Evolutionary conservation across 2,113 vertebrate species (phyloP).

Genomic region (Parus major): DNA sequence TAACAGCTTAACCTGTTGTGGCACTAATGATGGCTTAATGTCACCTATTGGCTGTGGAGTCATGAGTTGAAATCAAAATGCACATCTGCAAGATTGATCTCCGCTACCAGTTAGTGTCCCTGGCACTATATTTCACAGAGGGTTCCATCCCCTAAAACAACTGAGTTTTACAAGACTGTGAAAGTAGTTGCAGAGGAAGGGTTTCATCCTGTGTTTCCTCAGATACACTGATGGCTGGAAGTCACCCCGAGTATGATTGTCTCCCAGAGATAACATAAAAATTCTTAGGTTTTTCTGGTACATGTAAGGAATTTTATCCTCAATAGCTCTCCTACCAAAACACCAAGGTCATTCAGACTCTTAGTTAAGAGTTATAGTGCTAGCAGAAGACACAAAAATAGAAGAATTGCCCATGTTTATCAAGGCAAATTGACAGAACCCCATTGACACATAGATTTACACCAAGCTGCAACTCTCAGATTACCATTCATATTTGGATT

Average conservation of each 20-base stretch:
- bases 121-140: neutral
- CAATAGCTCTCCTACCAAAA: rapidly evolving
- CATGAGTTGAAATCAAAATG: neutral
- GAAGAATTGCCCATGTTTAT: neutral
- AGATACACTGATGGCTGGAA: neutral
- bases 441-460: neutral
- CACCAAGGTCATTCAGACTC: neutral
- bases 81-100: neutral
- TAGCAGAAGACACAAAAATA: neutral
- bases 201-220: neutral
- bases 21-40: neutral
- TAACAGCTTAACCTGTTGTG: neutral
- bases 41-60: neutral
- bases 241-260: rapidly evolving
- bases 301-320: neutral
- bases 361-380: neutral
- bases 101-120: neutral
- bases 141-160: neutral
- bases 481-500: neutral
- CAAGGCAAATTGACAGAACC: neutral
- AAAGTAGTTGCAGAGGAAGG: neutral
- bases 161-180: neutral
- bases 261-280: neutral
- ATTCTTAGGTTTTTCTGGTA: neutral
- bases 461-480: neutral